Evolutionary conservation across 2,888 invertebrate genomes (phyloP), one percentile per base, ranked within the genome.

Genomic region (Lithosia quadra): DNA sequence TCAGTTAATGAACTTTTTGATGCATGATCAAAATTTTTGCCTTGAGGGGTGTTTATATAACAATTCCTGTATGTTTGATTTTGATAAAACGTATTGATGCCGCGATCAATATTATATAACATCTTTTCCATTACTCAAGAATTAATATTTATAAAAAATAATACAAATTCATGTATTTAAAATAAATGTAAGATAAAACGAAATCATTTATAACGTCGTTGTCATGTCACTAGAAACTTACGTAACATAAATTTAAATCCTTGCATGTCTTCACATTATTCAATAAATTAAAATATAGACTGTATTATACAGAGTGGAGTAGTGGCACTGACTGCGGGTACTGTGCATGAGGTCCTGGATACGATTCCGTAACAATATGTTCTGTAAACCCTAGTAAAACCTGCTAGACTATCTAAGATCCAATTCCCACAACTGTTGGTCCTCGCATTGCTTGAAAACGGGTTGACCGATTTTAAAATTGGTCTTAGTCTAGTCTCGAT

Each of bases 61-160:
- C 43, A 5, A 43, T 15, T 49, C n/a, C 18, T 9, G 5, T 7
- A 18, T 18, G 18, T 18, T 49, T 49, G n/a, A 49, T 49, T 49
- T 9, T n/a, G n/a, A 49, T 49, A n/a, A 49, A n/a, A n/a, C n/a
- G n/a, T 49, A n/a, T n/a, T n/a, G n/a, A n/a, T n/a, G 49, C n/a
- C 49, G n/a, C 49, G 49, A 49, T n/a, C 49, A 49, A 49, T 49
- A 49, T 49, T 49, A 49, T 49, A n/a, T 49, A 49, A 49, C 1
- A 49, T n/a, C 49, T 49, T 49, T n/a, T 49, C n/a, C 49, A n/a
- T 49, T n/a, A 49, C n/a, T 49, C 49, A 49, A 49, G 49, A 49
- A 49, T 49, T 49, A 49, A 49, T 49, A 49, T 49, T 49, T 49
- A 49, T 43, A 15, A 13, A 15, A 13, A 49, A 49, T 7, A 49